Percentiles rank a stretch among this genome's conserved stretches.
Conservation (phyloP, 2,888 invertebrate genomes). For the Tiliacea citrago region DNA sequence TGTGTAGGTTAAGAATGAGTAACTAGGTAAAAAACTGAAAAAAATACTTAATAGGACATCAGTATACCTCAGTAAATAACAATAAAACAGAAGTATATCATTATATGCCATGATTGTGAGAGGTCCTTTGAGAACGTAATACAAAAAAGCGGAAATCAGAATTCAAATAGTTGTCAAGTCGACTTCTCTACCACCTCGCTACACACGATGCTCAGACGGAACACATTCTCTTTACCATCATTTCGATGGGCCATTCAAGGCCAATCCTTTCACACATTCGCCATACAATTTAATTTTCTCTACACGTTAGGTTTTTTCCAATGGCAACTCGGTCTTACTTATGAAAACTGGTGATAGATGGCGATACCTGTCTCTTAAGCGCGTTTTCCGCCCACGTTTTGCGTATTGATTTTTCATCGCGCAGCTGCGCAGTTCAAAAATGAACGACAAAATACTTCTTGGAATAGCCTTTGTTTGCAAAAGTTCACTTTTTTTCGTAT, state of each 20-base stretch:
- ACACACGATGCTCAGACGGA: not conserved
- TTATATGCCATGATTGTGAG: not conserved
- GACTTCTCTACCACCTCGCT: not conserved
- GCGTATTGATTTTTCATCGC: constrained; percentile 15
- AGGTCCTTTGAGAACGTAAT: not conserved
- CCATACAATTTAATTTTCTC: not conserved
- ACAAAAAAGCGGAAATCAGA: not conserved
- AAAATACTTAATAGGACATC: too few species aligned
- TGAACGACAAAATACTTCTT: not conserved
- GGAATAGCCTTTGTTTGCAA: constrained; percentile 3
- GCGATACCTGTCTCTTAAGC: not conserved
- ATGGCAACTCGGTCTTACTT: not conserved
- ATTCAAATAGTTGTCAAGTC: not conserved
- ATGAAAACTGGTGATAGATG: not conserved
- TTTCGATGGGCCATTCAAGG: not conserved
- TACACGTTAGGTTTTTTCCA: not conserved
- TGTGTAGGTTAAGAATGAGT: not conserved
- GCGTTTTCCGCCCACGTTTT: not conserved
- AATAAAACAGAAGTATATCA: not conserved
- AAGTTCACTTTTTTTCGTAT: not conserved
- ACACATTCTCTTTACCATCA: not conserved
- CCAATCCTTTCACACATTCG: not conserved
- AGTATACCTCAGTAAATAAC: not conserved
- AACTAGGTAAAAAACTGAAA: not conserved
- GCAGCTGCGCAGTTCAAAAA: constrained; percentile 27